These are phyloP conservation scores for Drosophila varians DNA, from an alignment of 1,140 invertebrate species.

Conservation along the genomic window DNA sequence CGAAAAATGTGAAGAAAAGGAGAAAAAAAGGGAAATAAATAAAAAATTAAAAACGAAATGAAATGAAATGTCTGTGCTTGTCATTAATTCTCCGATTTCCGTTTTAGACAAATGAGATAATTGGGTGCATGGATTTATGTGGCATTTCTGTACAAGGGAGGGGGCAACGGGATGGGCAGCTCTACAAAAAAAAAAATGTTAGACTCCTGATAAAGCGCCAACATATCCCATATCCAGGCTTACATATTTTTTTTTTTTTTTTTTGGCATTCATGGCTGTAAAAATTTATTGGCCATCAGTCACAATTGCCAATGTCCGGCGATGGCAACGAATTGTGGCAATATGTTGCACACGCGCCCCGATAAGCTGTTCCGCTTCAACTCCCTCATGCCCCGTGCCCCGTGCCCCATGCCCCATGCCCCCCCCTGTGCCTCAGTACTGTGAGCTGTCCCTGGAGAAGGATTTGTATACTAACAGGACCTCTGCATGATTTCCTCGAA, in stretches of 20 bases:
- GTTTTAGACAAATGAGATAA: slow-evolving; percentile 80
- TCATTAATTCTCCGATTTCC: slow-evolving; percentile 59
- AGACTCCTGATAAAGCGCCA: slow-evolving; percentile 20
- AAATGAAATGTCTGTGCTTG: slow-evolving; percentile 66
- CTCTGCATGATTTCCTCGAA: not conserved
- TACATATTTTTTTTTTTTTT: not conserved
- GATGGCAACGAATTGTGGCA: slow-evolving; percentile 60
- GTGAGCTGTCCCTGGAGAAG: not conserved
- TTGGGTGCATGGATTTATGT: slow-evolving; percentile 75
- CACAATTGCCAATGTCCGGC: slow-evolving; percentile 68
- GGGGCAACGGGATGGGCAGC: not conserved
- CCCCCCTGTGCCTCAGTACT: no score
- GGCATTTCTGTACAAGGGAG: not conserved
- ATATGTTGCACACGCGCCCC: slow-evolving; percentile 70
- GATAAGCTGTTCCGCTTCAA: slow-evolving; percentile 46
- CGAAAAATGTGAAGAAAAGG: no score
- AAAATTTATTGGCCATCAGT: slow-evolving; percentile 80
- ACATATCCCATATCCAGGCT: slow-evolving; percentile 19
- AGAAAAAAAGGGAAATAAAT: not conserved
- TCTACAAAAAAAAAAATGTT: no score
- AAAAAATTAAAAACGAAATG: slow-evolving; percentile 62
- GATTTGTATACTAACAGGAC: not conserved
- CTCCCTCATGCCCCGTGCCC: slow-evolving; percentile 5
- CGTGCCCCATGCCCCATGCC: not conserved
- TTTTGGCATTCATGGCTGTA: slow-evolving; percentile 57